phyloP scores from a whole-genome alignment of 1,140 invertebrate species.

The Spodoptera litura region DNA sequence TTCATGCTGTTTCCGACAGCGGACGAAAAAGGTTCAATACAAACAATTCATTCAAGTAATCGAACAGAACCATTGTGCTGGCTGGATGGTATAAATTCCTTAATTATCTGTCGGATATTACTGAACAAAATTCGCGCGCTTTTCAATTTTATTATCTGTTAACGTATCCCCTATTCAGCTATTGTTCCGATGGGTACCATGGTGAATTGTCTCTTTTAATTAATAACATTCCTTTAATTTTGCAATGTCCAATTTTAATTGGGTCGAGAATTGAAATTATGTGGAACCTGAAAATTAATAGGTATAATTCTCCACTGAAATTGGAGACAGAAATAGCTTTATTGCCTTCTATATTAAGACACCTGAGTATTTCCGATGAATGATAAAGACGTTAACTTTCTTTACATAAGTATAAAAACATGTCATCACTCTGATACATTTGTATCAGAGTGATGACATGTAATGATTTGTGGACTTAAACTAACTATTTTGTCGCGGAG shows the following conservation, averaged over 20 bases:
- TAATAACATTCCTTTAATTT: slow-evolving; percentile 21
- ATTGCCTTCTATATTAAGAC: too few relatives aligned
- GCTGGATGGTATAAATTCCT: slow-evolving; percentile 15
- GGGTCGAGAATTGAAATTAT: not conserved
- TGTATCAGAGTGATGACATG: too few relatives aligned
- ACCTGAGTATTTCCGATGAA: too few relatives aligned
- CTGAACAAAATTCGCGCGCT: not conserved
- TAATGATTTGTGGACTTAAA: too few relatives aligned
- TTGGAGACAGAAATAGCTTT: too few relatives aligned
- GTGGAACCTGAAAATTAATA: not conserved
- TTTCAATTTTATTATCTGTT: slow-evolving; percentile 33
- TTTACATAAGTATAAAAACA: too few relatives aligned
- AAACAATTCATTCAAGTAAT: slow-evolving; percentile 23
- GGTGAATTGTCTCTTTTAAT: slow-evolving; percentile 11
- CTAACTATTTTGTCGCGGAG: too few relatives aligned
- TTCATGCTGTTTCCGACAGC: not conserved
- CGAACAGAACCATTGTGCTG: slow-evolving; percentile 1
- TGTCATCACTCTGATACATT: too few relatives aligned
- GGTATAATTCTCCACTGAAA: too few relatives aligned
- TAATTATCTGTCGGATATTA: slow-evolving; percentile 10
- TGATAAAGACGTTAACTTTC: too few relatives aligned
- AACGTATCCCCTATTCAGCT: slow-evolving; percentile 23
- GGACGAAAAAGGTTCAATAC: slow-evolving; percentile 12
- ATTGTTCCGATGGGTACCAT: slow-evolving; percentile 7
- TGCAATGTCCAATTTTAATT: slow-evolving; percentile 4